These are phyloP conservation scores for Caprella mutica DNA, from an alignment of 2,888 invertebrate genomes.

Conservation along the genomic window DNA sequence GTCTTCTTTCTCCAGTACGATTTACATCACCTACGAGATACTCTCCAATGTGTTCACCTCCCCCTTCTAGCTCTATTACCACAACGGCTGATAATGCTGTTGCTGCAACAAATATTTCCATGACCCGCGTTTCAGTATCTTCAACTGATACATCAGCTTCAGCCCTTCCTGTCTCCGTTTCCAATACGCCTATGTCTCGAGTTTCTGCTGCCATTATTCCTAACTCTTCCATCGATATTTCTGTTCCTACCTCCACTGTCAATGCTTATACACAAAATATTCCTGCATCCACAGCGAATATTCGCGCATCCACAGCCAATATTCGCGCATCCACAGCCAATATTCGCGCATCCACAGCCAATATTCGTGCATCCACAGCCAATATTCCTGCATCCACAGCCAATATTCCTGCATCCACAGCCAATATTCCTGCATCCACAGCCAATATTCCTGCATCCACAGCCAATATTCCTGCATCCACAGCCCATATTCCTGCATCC, in stretches of 20 bases:
- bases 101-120: neutral
- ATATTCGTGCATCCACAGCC: neutral
- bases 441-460: neutral
- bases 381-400: neutral
- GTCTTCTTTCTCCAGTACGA: neutral
- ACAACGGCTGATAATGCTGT: neutral
- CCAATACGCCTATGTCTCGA: neutral
- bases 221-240: neutral
- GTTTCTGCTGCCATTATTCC: neutral
- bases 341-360: neutral
- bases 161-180: neutral
- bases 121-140: neutral
- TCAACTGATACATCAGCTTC: neutral
- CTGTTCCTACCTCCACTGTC: neutral
- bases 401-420: neutral
- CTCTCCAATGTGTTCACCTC: neutral
- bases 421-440: neutral
- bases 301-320: neutral
- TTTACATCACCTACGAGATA: too few relatives aligned
- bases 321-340: neutral
- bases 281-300: neutral
- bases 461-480: neutral
- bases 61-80: neutral
- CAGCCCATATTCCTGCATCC: neutral
- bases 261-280: neutral